These are phyloP conservation scores for Brachyhypopomus occidentalis DNA, from an alignment of 2,113 vertebrate species.

Conservation along the genomic window DNA sequence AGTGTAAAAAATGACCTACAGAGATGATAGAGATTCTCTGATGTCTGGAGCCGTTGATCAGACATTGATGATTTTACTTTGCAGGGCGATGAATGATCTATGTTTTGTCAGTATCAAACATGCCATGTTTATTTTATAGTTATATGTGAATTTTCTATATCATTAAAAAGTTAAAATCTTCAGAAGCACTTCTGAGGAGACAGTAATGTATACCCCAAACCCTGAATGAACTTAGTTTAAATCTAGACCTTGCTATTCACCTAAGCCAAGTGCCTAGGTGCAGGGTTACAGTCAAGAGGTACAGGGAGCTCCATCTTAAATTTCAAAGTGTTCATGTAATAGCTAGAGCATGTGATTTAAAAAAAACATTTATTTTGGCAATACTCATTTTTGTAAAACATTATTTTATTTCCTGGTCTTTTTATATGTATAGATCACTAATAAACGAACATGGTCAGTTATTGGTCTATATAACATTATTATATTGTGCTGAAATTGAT, in stretches of 20 bases:
- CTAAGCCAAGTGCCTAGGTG: constrained; percentile 9
- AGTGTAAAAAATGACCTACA: not conserved
- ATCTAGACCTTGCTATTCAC: constrained; percentile 40
- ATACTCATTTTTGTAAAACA: not conserved
- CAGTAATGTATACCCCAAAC: constrained; percentile 39
- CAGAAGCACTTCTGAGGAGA: not conserved
- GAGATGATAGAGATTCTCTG: not conserved
- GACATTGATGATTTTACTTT: not conserved
- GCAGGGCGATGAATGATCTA: not conserved
- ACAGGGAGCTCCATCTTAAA: constrained; percentile 29
- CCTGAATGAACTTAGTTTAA: constrained; percentile 46
- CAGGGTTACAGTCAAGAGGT: constrained; percentile 46
- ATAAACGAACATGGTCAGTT: not conserved
- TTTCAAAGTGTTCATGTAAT: constrained; percentile 39
- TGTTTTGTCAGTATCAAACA: not conserved
- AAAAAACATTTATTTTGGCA: not conserved
- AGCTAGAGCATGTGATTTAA: constrained; percentile 19
- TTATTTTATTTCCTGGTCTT: not conserved
- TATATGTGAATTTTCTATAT: too few relatives aligned
- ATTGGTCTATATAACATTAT: not conserved
- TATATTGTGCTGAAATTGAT: not conserved
- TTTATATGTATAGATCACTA: not conserved
- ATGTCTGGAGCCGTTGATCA: not conserved
- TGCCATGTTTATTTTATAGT: too few relatives aligned
- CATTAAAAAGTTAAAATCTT: not conserved